These are phyloP conservation scores for Deroplatys truncata DNA, from an alignment of 2,888 invertebrate genomes.

Conservation along the genomic window DNA sequence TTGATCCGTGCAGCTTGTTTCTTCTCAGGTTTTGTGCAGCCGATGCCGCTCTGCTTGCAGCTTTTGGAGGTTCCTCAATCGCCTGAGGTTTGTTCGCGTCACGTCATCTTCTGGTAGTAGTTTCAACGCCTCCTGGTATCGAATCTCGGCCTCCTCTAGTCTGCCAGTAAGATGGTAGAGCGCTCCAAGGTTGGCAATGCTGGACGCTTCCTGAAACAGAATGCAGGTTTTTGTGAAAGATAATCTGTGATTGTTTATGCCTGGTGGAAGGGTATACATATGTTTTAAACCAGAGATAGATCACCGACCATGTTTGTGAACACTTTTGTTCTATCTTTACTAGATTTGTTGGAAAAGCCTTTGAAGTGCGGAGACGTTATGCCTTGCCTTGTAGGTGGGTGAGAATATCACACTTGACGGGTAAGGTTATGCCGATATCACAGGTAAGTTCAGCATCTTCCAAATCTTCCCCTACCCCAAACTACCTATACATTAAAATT, in stretches of 20 bases:
- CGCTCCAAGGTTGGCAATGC: conserved; percentile 92
- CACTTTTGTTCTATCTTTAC: too few relatives aligned
- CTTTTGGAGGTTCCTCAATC: conserved; percentile 38
- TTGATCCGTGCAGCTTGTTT: background rate
- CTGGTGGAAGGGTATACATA: too few relatives aligned
- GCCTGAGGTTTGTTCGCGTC: conserved; percentile 77
- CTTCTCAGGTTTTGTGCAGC: background rate
- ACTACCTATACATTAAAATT: too few relatives aligned
- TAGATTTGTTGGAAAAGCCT: too few relatives aligned
- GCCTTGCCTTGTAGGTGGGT: too few relatives aligned
- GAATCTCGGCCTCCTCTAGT: conserved; percentile 78
- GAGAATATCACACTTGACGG: too few relatives aligned
- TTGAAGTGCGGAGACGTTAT: too few relatives aligned
- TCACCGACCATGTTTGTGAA: too few relatives aligned
- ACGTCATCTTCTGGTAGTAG: conserved; percentile 85
- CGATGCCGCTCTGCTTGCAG: background rate
- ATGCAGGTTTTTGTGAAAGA: background rate
- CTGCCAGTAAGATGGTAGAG: conserved; percentile 92
- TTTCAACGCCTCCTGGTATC: conserved; percentile 80
- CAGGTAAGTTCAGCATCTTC: too few relatives aligned
- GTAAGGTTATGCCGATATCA: too few relatives aligned
- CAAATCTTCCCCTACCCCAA: too few relatives aligned
- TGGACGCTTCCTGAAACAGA: conserved; percentile 72
- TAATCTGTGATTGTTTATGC: background rate
- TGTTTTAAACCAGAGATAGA: too few relatives aligned